Evolutionary conservation across 2,888 invertebrate species (phyloP).

Genomic region (Nomada ferruginata): DNA sequence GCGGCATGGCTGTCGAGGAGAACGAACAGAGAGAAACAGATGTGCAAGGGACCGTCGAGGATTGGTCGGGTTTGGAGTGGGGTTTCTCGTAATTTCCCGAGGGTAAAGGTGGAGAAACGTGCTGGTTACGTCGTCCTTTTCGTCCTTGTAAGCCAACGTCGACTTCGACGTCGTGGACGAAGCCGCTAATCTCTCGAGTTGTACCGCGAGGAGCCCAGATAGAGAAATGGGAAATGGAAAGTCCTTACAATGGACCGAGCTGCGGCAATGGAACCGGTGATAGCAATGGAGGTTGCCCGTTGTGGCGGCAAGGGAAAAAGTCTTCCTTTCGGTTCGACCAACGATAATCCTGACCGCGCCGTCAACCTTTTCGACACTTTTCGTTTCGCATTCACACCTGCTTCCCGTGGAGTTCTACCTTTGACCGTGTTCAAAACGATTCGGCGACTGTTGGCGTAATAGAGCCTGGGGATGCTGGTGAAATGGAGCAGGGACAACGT

Average conservation of each 20-base stretch:
- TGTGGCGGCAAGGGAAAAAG: conserved; percentile 5
- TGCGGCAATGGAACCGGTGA: conserved; percentile 1
- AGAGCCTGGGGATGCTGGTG: conserved; percentile 1
- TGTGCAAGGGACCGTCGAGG: conserved; percentile 51
- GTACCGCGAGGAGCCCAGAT: conserved; percentile 62
- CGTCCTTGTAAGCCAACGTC: conserved; percentile 37
- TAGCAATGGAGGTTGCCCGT: conserved; percentile 12
- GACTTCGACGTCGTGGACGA: conserved; percentile 51
- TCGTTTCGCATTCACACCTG: conserved; percentile 29
- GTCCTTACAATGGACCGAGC: conserved; percentile 29
- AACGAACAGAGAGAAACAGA: conserved; percentile 30
- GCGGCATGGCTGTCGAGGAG: conserved; percentile 26
- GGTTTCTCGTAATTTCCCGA: conserved; percentile 76
- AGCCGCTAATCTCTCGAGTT: conserved; percentile 71
- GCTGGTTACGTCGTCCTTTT: conserved; percentile 60
- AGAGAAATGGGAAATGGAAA: conserved; percentile 61
- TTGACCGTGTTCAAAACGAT: conserved; percentile 11
- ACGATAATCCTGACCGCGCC: conserved; percentile 16
- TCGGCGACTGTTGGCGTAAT: neutral
- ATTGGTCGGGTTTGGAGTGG: conserved; percentile 61
- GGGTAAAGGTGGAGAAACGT: conserved; percentile 73
- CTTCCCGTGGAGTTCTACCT: neutral
- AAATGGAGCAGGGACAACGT: neutral
- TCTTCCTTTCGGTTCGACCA: neutral
- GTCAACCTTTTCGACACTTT: neutral